Evolutionary conservation across 2,888 invertebrate genomes (phyloP).

Genomic region (Caenorhabditis virilis): DNA sequence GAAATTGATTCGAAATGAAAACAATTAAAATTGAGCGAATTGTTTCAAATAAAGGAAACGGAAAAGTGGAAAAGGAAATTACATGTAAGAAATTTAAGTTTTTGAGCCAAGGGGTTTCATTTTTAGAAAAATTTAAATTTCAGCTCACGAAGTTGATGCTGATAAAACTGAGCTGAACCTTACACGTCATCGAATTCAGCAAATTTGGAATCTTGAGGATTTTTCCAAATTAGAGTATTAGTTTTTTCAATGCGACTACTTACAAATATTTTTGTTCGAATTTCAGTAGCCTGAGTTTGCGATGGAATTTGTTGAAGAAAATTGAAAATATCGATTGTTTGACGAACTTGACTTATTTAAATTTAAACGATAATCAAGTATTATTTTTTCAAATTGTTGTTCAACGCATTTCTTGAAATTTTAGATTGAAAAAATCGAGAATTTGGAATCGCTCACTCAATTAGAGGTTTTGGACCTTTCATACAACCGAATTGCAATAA

Average conservation of each 20-base stretch:
- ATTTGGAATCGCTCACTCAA: slow-evolving; percentile 83
- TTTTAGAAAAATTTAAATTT: background rate
- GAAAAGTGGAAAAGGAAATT: slow-evolving; percentile 34
- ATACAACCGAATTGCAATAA: slow-evolving; percentile 79
- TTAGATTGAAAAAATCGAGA: slow-evolving; percentile 78
- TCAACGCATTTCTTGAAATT: background rate
- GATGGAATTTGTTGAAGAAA: slow-evolving; percentile 93
- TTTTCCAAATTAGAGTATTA: slow-evolving; percentile 14
- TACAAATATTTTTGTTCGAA: background rate
- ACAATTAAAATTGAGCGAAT: slow-evolving; percentile 32
- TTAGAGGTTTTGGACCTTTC: slow-evolving; percentile 91
- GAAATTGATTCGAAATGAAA: background rate
- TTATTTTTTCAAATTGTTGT: background rate
- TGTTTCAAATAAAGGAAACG: slow-evolving; percentile 33
- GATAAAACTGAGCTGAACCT: slow-evolving; percentile 17
- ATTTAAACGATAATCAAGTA: slow-evolving; percentile 95
- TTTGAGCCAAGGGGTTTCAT: background rate
- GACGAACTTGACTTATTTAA: slow-evolving; percentile 79
- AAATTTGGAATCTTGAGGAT: slow-evolving; percentile 22
- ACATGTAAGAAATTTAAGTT: slow-evolving; percentile 11
- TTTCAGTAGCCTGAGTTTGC: slow-evolving; percentile 54
- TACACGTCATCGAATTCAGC: slow-evolving; percentile 25
- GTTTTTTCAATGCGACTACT: background rate
- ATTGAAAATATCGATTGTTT: slow-evolving; percentile 86
- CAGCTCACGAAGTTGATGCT: slow-evolving; percentile 12